Evolutionary conservation across 2,888 invertebrate species (phyloP).

Genomic region (Acrobasis suavella): DNA sequence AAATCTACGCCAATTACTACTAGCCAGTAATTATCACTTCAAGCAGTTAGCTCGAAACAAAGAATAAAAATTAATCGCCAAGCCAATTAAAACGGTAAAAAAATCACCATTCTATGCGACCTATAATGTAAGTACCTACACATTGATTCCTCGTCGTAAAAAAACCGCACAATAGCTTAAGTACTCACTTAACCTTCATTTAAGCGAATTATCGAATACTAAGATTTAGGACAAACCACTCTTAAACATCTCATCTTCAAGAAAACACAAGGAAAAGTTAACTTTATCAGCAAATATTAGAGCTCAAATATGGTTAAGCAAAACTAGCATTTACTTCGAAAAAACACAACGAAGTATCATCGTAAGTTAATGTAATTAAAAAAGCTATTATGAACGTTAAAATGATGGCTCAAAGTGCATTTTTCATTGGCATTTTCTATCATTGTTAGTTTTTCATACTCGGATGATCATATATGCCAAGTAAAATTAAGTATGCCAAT

Average conservation of each 20-base stretch:
- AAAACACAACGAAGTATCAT: slow-evolving; percentile 19
- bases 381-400: slow-evolving; percentile 20
- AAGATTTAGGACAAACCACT: slow-evolving; percentile 31
- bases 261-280: slow-evolving; percentile 26
- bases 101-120: slow-evolving; percentile 22
- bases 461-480: slow-evolving; percentile 73
- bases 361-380: slow-evolving; percentile 12
- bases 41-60: slow-evolving; percentile 31
- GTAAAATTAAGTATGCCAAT: slow-evolving; percentile 80
- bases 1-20: slow-evolving; percentile 13
- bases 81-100: slow-evolving; percentile 29
- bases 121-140: slow-evolving; percentile 14
- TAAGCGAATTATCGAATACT: slow-evolving; percentile 30
- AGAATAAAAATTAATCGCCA: slow-evolving; percentile 30
- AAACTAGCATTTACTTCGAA: slow-evolving; percentile 25
- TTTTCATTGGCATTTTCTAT: slow-evolving; percentile 25
- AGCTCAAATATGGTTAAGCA: slow-evolving; percentile 26
- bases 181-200: slow-evolving; percentile 28
- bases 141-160: slow-evolving; percentile 16
- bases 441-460: slow-evolving; percentile 48
- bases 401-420: slow-evolving; percentile 16
- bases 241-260: slow-evolving; percentile 33
- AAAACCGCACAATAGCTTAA: slow-evolving; percentile 19
- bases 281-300: slow-evolving; percentile 26
- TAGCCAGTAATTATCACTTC: slow-evolving; percentile 26